Conservation (phyloP, 2,888 invertebrate species). For the Callyntrura guangdongensis region DNA sequence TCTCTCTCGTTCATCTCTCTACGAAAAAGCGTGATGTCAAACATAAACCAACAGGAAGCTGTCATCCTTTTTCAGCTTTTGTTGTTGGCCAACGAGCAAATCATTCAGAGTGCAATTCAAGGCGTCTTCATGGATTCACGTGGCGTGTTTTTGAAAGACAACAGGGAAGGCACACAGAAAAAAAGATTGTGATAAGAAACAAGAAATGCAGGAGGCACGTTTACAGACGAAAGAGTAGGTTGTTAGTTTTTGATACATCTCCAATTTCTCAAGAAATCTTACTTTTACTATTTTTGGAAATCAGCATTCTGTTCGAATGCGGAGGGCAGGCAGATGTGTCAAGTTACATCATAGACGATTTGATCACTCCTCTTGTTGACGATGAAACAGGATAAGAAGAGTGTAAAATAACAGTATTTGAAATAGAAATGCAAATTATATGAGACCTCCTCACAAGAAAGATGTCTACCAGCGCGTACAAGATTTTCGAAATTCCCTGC, state of each 20-base stretch:
- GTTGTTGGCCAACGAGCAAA: conserved; percentile 51
- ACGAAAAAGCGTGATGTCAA: conserved; percentile 30
- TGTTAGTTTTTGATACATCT: conserved; percentile 5
- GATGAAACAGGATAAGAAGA: conserved; percentile 9
- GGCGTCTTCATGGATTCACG: conserved; percentile 9
- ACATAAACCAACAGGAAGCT: conserved; percentile 67
- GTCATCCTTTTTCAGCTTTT: conserved; percentile 59
- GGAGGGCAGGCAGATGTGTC: conserved; percentile 41
- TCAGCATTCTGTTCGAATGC: conserved; percentile 11
- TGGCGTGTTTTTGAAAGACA: conserved; percentile 26
- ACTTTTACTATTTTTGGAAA: conserved; percentile 65
- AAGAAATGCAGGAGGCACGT: not conserved
- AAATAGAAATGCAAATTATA: conserved; percentile 4
- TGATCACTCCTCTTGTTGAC: conserved; percentile 57
- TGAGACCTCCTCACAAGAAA: not conserved
- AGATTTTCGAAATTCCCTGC: conserved; percentile 13
- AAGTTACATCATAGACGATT: conserved; percentile 31
- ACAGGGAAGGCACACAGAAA: not conserved
- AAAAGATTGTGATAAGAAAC: not conserved
- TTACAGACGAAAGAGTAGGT: not conserved
- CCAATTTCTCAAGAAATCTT: conserved; percentile 2
- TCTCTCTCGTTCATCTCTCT: not conserved
- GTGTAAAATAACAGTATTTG: not conserved
- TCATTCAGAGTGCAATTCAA: conserved; percentile 32
- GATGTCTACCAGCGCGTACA: not conserved